phyloP scores from a whole-genome alignment of 2,888 invertebrate genomes.

The Colostygia pectinataria region DNA sequence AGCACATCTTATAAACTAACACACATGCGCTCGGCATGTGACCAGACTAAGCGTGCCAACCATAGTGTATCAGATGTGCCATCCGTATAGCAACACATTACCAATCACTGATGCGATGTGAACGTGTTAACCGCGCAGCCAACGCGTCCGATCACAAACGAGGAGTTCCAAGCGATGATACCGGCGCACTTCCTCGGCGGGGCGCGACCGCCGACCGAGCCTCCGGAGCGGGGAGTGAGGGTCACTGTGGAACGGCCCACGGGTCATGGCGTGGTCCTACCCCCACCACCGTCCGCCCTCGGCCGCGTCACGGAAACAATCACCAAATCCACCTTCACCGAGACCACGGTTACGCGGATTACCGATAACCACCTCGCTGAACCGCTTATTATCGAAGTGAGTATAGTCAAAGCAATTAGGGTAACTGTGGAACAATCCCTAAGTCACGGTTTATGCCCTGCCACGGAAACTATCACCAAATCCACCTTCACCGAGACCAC shows the following conservation, averaged over 20 bases:
- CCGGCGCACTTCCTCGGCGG: constrained; percentile 92
- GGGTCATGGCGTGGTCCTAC: constrained; percentile 86
- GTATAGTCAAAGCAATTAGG: constrained; percentile 62
- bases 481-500: constrained; percentile 97
- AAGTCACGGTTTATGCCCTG: constrained; percentile 88
- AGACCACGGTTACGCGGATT: constrained; percentile 96
- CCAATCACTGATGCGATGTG: constrained; percentile 65
- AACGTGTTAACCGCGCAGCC: constrained; percentile 83
- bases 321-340: constrained; percentile 97
- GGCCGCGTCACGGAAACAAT: constrained; percentile 96
- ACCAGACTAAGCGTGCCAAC: too few relatives aligned
- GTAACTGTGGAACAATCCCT: constrained; percentile 90
- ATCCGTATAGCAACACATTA: constrained; percentile 19
- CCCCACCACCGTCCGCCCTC: constrained; percentile 91
- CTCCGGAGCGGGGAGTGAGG: constrained; percentile 85
- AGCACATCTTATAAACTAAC: background rate
- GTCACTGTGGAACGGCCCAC: constrained; percentile 90
- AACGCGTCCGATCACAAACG: constrained; percentile 94
- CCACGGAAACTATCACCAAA: constrained; percentile 97
- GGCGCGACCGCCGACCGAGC: constrained; percentile 51
- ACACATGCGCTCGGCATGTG: too few relatives aligned
- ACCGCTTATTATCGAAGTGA: constrained; percentile 94
- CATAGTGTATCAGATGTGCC: constrained; percentile 18
- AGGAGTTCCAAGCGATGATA: constrained; percentile 97
- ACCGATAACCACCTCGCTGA: constrained; percentile 95